Evolutionary conservation across 2,113 vertebrate genomes (phyloP).

Genomic region (Corythaixoides concolor): DNA sequence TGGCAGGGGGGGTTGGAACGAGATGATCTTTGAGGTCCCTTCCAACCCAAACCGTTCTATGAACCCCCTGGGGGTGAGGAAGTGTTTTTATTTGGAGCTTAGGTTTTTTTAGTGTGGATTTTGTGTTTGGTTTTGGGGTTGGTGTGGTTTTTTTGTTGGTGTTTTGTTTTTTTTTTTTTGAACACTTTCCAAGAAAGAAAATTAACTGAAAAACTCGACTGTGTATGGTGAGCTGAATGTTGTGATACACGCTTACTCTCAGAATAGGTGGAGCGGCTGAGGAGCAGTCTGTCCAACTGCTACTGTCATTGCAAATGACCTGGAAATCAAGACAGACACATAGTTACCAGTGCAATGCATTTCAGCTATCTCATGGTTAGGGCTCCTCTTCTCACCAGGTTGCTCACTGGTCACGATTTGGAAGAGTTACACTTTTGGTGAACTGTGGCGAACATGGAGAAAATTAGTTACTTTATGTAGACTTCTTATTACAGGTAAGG

Average conservation of each 20-base stretch:
- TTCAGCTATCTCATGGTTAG: neutral
- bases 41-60: too few relatives aligned
- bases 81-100: neutral
- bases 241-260: accelerated
- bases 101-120: neutral
- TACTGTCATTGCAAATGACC: neutral
- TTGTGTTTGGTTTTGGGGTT: neutral
- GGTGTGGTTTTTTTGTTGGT: neutral
- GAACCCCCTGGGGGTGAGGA: too few relatives aligned
- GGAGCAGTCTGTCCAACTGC: neutral
- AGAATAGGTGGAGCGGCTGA: neutral
- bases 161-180: neutral
- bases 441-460: accelerated
- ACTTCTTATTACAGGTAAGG: neutral
- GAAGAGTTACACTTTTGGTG: neutral
- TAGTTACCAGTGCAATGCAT: neutral
- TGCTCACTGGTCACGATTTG: neutral
- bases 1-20: too few relatives aligned
- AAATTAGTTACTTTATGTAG: neutral
- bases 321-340: neutral
- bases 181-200: neutral
- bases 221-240: neutral
- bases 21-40: too few relatives aligned
- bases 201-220: neutral
- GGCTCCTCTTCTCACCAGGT: neutral